Evolutionary conservation across 2,797 vertebrate genomes (phyloP).

Genomic region (Atherinosoma microstoma): DNA sequence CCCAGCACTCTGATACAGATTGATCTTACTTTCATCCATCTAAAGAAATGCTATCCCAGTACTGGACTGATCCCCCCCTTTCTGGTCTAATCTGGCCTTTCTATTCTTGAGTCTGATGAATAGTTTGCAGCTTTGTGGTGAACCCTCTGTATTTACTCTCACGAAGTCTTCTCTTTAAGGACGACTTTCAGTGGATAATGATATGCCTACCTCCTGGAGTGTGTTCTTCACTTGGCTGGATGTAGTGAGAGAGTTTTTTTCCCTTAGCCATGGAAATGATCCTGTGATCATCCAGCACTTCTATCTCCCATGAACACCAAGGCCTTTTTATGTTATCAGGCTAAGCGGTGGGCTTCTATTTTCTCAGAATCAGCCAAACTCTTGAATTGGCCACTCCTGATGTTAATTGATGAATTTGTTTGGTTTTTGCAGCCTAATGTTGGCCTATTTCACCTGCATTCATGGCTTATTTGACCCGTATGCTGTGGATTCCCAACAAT

Average conservation of each 20-base stretch:
- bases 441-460: background rate
- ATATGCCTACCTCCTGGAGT: constrained; percentile 9
- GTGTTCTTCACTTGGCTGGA: constrained; percentile 1
- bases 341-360: background rate
- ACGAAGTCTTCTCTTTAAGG: constrained; percentile 3
- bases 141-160: constrained; percentile 1
- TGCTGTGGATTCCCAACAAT: too few relatives aligned
- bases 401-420: background rate
- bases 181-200: constrained; percentile 2
- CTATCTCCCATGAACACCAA: background rate
- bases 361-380: background rate
- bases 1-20: too few relatives aligned
- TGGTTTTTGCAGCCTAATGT: background rate
- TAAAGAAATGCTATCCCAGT: background rate
- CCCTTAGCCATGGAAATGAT: constrained; percentile 1
- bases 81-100: constrained; percentile 1
- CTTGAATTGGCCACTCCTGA: background rate
- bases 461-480: background rate
- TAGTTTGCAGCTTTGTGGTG: constrained; percentile 2
- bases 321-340: background rate
- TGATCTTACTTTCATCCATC: too few relatives aligned
- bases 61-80: background rate
- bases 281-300: background rate
- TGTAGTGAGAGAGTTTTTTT: background rate
- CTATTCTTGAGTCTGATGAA: background rate